Percentiles rank a stretch among this genome's conserved stretches.
Conservation (phyloP, 2,113 vertebrate genomes). For the Barnardius zonarius region DNA sequence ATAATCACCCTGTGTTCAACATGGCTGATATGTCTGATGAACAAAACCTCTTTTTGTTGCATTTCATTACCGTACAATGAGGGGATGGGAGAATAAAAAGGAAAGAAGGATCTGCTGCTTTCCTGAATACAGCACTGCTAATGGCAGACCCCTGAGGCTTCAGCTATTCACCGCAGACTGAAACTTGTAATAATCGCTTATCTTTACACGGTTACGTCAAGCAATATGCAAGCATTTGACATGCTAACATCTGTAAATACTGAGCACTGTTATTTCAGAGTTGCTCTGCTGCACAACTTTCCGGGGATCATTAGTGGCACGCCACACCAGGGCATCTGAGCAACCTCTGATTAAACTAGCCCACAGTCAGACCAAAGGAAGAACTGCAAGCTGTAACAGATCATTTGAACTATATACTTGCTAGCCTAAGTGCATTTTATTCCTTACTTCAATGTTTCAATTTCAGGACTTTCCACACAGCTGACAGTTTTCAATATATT, state of each 20-base stretch:
- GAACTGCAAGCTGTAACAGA: neutral
- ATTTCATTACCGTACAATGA: neutral
- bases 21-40: neutral
- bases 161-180: neutral
- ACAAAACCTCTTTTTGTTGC: rapidly evolving
- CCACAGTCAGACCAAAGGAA: neutral
- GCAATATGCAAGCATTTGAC: neutral
- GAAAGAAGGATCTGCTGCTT: neutral
- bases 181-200: neutral
- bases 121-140: rapidly evolving
- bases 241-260: neutral
- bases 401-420: neutral
- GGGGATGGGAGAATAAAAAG: neutral
- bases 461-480: neutral
- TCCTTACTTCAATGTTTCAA: neutral
- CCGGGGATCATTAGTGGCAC: neutral
- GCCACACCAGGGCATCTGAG: rapidly evolving
- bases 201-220: neutral
- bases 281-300: neutral
- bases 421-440: neutral
- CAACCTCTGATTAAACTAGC: neutral
- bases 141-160: neutral
- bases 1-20: neutral
- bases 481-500: neutral
- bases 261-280: neutral